These are phyloP conservation scores for Lobophora halterata DNA, from an alignment of 2,888 invertebrate genomes.

Conservation along the genomic window DNA sequence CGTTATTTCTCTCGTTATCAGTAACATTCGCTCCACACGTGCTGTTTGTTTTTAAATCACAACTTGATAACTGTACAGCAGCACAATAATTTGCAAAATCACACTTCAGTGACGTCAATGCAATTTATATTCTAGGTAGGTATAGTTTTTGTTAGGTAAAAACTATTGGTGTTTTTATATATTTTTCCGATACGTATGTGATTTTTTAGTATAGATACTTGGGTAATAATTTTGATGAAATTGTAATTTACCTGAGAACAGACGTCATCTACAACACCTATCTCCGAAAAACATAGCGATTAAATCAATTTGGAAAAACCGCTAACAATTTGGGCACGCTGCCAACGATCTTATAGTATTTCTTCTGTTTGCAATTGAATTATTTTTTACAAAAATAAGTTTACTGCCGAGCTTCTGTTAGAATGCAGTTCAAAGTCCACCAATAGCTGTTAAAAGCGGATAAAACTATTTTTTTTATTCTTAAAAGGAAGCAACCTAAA, in stretches of 20 bases:
- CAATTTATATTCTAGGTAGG: slow-evolving; percentile 14
- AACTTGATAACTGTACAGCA: slow-evolving; percentile 33
- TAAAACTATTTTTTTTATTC: neutral
- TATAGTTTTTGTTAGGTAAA: neutral
- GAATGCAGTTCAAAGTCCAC: neutral
- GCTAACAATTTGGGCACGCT: slow-evolving; percentile 7
- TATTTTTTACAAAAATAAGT: slow-evolving; percentile 2
- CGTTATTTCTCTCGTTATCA: slow-evolving; percentile 35
- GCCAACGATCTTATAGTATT: slow-evolving; percentile 3
- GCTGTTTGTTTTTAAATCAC: slow-evolving; percentile 37
- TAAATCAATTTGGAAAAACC: slow-evolving; percentile 6
- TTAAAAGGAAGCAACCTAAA: neutral
- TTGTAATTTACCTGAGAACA: too few relatives aligned
- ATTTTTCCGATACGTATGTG: too few relatives aligned
- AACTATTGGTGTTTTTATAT: too few relatives aligned
- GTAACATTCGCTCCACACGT: slow-evolving; percentile 37
- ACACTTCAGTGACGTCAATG: slow-evolving; percentile 30
- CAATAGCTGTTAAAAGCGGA: too few relatives aligned
- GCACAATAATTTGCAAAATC: slow-evolving; percentile 28
- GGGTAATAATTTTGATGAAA: too few relatives aligned
- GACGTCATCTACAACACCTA: too few relatives aligned
- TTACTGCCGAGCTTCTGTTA: neutral
- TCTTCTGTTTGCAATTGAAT: slow-evolving; percentile 4
- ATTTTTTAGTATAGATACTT: too few relatives aligned
- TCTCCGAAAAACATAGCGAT: neutral